Conservation (phyloP, 2,888 invertebrate genomes). For the Serripes groenlandicus region DNA sequence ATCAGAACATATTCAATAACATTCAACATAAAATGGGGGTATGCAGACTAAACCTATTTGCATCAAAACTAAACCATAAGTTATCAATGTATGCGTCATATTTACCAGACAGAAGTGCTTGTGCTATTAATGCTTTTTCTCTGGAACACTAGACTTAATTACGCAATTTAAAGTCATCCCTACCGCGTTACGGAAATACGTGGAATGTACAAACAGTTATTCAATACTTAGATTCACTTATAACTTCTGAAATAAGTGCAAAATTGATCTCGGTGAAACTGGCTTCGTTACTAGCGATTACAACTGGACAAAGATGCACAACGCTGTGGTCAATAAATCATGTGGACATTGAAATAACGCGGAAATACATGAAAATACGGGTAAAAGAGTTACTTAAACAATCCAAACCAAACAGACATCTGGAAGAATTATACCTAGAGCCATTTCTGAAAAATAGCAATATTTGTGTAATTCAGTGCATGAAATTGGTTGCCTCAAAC, state of each 20-base stretch:
- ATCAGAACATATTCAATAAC: too few species aligned
- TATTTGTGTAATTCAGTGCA: slow-evolving; percentile 3
- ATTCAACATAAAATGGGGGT: too few species aligned
- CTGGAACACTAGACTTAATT: too few species aligned
- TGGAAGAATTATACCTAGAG: slow-evolving; percentile 1
- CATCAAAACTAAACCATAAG: too few species aligned
- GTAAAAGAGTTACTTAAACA: slow-evolving; percentile 22
- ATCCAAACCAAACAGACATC: background rate
- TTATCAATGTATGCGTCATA: too few species aligned
- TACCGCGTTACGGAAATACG: slow-evolving; percentile 6
- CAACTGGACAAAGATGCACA: slow-evolving; percentile 25
- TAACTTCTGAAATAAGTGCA: background rate
- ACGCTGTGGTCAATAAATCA: background rate
- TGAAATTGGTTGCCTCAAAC: too few species aligned
- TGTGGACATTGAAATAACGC: slow-evolving; percentile 1
- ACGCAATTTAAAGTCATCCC: too few species aligned
- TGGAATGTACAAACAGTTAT: slow-evolving; percentile 24
- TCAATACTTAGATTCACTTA: background rate
- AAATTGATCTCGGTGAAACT: background rate
- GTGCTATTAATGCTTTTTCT: too few species aligned
- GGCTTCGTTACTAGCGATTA: slow-evolving; percentile 15
- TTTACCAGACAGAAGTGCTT: too few species aligned
- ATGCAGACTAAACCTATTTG: too few species aligned
- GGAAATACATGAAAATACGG: slow-evolving; percentile 11
- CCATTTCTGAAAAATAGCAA: background rate